Base-by-base conservation (phyloP, 2,888 invertebrate species). In the Folsomia manolachei region DNA sequence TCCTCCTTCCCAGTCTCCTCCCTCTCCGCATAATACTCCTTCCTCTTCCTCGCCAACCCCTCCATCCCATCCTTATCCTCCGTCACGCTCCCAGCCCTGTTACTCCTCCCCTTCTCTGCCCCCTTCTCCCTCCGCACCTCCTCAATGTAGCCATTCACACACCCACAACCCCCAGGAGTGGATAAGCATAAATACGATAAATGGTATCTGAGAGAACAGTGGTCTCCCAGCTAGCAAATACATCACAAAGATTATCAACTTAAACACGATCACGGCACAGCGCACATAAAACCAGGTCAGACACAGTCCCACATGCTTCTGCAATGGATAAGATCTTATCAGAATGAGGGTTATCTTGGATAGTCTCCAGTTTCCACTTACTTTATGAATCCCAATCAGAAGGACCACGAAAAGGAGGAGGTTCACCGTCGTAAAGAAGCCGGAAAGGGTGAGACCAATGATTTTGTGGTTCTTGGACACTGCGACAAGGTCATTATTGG, bases 241-340 rank as follows among this genome's bases (percentile, higher is more conserved):
- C 66, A 80, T 79, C 0, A 74, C 19, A 1, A 78, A 63, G 21
- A 79, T 78, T 19, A 79, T 77, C 2, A 76, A 23, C 65, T 78
- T 77, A 67, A 80, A 79, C 18, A 80, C 75, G 19, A 79, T 71
- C 21, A 78, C 72, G 1, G 80, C 76, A 70, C 79, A 79, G 1
- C 80, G 74, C 14, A 78, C 72, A 70, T 80, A 71, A 65, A 79
- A 80, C 80, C 80, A 80, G n/a, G 77, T 68, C 1, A 76, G 65
- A 25, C 79, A 79, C 4, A 78, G 66, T 7, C 70, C 73, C 14
- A 75, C 70, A 53, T 74, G 76, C 74, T 71, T 72, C 79, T 80
- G 71, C 1, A 56, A 67, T 1, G 11, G 7, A 25, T 63, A 7
- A 24, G 21, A 64, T 64, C 18, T 27, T 27, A 24, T 27, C 2